Evolutionary conservation across 2,888 invertebrate species (phyloP), one percentile per base, ranked within the genome.

Genomic region (Chymomyza procnemis): DNA sequence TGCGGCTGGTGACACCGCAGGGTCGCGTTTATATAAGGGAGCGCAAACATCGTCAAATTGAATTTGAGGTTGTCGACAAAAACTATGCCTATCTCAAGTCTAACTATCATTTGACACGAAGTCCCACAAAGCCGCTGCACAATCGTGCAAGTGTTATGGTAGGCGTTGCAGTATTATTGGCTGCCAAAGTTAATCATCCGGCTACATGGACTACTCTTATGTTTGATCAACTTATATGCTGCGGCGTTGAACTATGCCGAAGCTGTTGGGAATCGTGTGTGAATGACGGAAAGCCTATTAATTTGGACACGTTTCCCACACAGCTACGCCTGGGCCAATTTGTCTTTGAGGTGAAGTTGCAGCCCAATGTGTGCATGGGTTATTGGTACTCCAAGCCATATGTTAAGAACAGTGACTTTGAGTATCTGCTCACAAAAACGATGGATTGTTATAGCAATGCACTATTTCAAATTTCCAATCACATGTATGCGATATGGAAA

Each of bases 101-200:
- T 9, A 72, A 67, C 3, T 61, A 88, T 1, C 88, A 91, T 73
- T 69, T 91, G 4, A 84, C 87, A 0, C 72, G 88, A 0, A 78
- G 79, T 30, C 79, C 78, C 12, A 73, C 75, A 3, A 81, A 79
- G 8, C 65, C 81, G 1, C 58, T 88, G 52, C 75, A 81, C 2
- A 81, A 79, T 63, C 82, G 87, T 4, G 88, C 90, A 64, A 80
- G 88, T 0, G 57, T 91, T 1, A 77, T 89, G 4, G 84, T 89
- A 3, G 88, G 81, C 1, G 76, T 89, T 0, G 66, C 74, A 6
- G 80, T 86, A 1, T 76, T 90, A 14, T 58, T 90, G 22, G 86
- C 87, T 9, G 83, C 90, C 1, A 90, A 89, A 69, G 88, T 91
- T 5, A 89, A 89, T 69, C 80, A 88, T 71, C 87, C 91, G 0